Percentiles rank a stretch among this genome's conserved stretches.
These are phyloP conservation scores for Calyptommatus sinebrachiatus DNA, from an alignment of 2,113 vertebrate species.

Conservation along the genomic window DNA sequence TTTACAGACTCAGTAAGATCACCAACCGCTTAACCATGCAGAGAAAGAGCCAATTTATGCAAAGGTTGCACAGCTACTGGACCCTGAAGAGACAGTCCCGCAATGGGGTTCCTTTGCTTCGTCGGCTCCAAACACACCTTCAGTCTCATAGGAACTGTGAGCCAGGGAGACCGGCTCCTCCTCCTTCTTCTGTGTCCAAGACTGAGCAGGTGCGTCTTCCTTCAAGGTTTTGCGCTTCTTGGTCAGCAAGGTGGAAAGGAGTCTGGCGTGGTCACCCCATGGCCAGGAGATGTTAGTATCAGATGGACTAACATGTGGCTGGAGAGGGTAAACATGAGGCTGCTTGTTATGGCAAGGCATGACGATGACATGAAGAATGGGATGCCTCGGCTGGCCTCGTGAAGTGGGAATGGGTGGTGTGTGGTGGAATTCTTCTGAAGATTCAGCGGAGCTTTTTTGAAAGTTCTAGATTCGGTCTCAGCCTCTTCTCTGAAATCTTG, in stretches of 20 bases:
- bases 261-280: background rate
- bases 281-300: background rate
- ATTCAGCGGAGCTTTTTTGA: background rate
- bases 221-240: background rate
- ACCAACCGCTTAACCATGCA: constrained; percentile 94
- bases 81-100: constrained; percentile 96
- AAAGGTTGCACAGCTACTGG: constrained; percentile 97
- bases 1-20: constrained; percentile 91
- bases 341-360: background rate
- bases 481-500: background rate
- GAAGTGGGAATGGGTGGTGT: no score
- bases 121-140: constrained; percentile 93
- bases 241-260: background rate
- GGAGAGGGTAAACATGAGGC: background rate
- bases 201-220: constrained; percentile 11
- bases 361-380: background rate
- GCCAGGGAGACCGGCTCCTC: constrained; percentile 68
- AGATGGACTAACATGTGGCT: background rate
- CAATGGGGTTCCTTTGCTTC: constrained; percentile 92
- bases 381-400: background rate
- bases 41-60: constrained; percentile 99
- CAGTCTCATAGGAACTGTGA: constrained; percentile 95
- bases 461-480: background rate
- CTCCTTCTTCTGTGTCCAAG: constrained; percentile 23
- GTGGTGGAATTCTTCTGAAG: background rate